Conservation (phyloP, 1,140 invertebrate genomes). For the Zaprionus taronus region DNA sequence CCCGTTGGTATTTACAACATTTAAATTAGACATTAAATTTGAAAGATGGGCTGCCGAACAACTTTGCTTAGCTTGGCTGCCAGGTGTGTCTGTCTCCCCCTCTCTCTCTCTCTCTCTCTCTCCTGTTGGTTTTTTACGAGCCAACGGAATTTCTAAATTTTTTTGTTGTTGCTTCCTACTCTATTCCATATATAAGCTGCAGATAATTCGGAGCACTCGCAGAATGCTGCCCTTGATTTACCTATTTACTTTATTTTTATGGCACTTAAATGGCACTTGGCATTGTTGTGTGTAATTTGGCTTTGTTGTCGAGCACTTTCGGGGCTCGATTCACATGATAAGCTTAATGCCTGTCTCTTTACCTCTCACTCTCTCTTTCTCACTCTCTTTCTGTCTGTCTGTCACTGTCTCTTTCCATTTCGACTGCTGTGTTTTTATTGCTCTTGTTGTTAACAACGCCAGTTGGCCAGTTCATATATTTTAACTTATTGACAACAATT, state of each 20-base stretch:
- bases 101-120: conserved; percentile 34
- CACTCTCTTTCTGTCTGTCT: not conserved
- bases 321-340: conserved; percentile 62
- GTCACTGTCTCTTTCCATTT: not conserved
- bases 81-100: conserved; percentile 54
- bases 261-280: conserved; percentile 70
- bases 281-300: conserved; percentile 68
- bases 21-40: conserved; percentile 83
- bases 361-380: too few species aligned
- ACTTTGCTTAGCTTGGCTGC: conserved; percentile 45
- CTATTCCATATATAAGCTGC: conserved; percentile 63
- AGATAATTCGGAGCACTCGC: conserved; percentile 61
- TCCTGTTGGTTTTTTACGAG: conserved; percentile 37
- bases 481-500: conserved; percentile 69
- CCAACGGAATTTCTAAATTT: conserved; percentile 24
- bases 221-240: conserved; percentile 63
- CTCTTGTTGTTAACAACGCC: conserved; percentile 41
- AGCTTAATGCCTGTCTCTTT: conserved; percentile 57
- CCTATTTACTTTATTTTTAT: conserved; percentile 80
- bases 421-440: conserved; percentile 14
- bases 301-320: conserved; percentile 49
- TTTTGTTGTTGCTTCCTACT: conserved; percentile 8
- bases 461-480: conserved; percentile 48
- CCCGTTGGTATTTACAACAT: conserved; percentile 76
- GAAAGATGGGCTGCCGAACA: conserved; percentile 77